Percentiles rank a stretch among this genome's conserved stretches.
phyloP scores from a whole-genome alignment of 2,888 invertebrate species.

The Watsonalla binaria region DNA sequence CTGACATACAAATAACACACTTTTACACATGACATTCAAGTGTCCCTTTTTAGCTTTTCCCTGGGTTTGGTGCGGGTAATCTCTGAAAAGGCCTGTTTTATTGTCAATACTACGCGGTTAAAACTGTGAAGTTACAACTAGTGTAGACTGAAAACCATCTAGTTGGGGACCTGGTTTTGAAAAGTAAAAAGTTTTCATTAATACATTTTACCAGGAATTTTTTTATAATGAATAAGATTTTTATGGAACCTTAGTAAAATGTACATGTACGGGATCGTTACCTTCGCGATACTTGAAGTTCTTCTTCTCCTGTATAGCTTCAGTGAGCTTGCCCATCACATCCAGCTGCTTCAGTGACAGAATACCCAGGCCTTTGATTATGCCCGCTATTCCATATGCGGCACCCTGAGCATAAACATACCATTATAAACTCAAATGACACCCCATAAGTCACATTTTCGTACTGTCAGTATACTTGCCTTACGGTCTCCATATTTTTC shows the following conservation, averaged over 20 bases:
- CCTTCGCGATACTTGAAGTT: slow-evolving; percentile 96
- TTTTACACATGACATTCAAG: too few relatives aligned
- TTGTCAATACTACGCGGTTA: too few relatives aligned
- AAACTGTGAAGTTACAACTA: too few relatives aligned
- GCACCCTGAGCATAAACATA: slow-evolving; percentile 83
- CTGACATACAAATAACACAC: slow-evolving; percentile 61
- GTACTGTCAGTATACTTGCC: slow-evolving; percentile 28
- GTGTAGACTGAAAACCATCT: too few relatives aligned
- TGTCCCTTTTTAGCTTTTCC: too few relatives aligned
- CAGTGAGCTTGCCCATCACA: slow-evolving; percentile 95
- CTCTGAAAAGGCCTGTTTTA: too few relatives aligned
- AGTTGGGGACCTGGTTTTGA: too few relatives aligned
- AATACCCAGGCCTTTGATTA: slow-evolving; percentile 98
- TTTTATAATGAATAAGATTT: too few relatives aligned
- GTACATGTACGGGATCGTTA: slow-evolving; percentile 21
- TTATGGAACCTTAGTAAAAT: not conserved
- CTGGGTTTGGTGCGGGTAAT: too few relatives aligned
- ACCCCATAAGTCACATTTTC: not conserved
- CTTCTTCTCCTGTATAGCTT: slow-evolving; percentile 97
- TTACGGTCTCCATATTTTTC: slow-evolving; percentile 93
- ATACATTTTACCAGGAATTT: too few relatives aligned
- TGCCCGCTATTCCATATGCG: slow-evolving; percentile 97
- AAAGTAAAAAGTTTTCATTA: too few relatives aligned
- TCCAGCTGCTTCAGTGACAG: slow-evolving; percentile 96
- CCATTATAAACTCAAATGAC: not conserved